Conservation (phyloP, 2,888 invertebrate species). For the Odontothrips loti region DNA sequence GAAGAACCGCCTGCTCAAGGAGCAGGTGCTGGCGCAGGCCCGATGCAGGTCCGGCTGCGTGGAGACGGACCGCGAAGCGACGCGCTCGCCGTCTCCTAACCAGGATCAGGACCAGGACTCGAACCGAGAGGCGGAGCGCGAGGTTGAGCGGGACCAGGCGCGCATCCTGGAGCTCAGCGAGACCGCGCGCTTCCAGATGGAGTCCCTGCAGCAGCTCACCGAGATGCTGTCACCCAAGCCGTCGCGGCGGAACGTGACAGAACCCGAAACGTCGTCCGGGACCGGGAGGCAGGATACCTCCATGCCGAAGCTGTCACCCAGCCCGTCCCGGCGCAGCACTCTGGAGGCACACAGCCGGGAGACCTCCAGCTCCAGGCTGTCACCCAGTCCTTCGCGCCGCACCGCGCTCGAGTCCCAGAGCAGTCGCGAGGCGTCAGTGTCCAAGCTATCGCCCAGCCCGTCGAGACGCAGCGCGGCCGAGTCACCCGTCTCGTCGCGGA, state of each 20-base stretch:
- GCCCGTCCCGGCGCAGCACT: neutral
- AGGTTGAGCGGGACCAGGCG: constrained; percentile 41
- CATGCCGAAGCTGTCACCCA: neutral
- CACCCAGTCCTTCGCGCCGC: neutral
- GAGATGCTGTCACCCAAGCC: constrained; percentile 15
- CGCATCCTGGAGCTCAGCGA: constrained; percentile 1
- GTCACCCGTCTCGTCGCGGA: neutral
- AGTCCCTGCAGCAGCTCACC: constrained; percentile 25
- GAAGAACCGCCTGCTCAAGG: constrained; percentile 17
- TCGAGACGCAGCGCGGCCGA: neutral
- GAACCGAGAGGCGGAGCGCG: constrained; percentile 41
- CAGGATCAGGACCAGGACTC: constrained; percentile 15
- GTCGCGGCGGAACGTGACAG: neutral
- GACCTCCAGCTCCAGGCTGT: neutral
- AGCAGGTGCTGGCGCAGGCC: constrained; percentile 1
- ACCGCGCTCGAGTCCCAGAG: neutral
- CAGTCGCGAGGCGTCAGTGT: neutral
- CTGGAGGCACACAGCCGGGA: neutral
- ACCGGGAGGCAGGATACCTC: neutral
- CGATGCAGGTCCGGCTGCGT: neutral
- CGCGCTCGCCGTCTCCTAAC: neutral
- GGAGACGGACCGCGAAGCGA: neutral
- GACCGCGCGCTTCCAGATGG: constrained; percentile 6
- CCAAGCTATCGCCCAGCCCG: neutral
- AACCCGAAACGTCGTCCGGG: neutral